These are phyloP conservation scores for Callitettix versicolor DNA, from an alignment of 1,140 invertebrate species.

Conservation along the genomic window DNA sequence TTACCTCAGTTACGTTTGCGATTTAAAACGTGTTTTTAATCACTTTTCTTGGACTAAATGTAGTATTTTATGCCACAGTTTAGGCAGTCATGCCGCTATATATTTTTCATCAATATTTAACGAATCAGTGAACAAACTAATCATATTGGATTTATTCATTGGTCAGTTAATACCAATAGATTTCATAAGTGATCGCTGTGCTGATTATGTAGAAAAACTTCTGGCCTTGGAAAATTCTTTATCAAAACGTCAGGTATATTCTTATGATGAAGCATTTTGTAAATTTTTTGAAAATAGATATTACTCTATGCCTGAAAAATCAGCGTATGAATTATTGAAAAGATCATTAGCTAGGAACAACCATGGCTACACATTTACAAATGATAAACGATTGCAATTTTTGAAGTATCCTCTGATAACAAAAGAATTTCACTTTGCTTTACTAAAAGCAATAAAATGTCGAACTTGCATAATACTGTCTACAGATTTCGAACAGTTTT, in stretches of 20 bases:
- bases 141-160: constrained; percentile 40
- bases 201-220: neutral
- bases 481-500: constrained; percentile 11
- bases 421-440: constrained; percentile 12
- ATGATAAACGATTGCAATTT: constrained; percentile 31
- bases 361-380: constrained; percentile 30
- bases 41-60: constrained; percentile 45
- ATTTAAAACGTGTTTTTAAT: constrained; percentile 40
- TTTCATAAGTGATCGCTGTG: constrained; percentile 1
- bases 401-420: constrained; percentile 17
- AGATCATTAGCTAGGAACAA: constrained; percentile 33
- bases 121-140: constrained; percentile 36
- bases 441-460: constrained; percentile 23
- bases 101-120: constrained; percentile 39
- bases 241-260: constrained; percentile 30
- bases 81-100: constrained; percentile 39
- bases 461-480: constrained; percentile 30
- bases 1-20: constrained; percentile 36
- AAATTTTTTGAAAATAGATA: constrained; percentile 31
- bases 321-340: constrained; percentile 39
- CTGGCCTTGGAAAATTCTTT: constrained; percentile 23
- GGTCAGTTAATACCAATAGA: constrained; percentile 24
- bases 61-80: constrained; percentile 45
- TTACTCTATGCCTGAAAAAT: constrained; percentile 31
- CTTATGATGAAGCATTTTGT: constrained; percentile 39